Evolutionary conservation across 2,888 invertebrate species (phyloP).

Genomic region (Epiblema foenella): DNA sequence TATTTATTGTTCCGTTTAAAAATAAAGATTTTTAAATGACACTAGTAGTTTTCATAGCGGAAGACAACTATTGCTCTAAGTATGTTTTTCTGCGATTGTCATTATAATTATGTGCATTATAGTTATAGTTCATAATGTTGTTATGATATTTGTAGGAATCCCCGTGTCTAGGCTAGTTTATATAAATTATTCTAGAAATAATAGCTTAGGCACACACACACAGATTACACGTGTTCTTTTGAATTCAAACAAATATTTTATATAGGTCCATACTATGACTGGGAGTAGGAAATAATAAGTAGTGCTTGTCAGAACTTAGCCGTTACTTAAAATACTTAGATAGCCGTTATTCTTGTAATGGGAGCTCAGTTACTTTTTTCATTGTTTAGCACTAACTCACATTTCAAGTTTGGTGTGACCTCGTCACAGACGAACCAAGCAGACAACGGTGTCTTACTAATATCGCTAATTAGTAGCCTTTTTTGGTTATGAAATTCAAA

Average conservation of each 20-base stretch:
- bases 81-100: background rate
- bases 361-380: too few relatives aligned
- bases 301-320: too few relatives aligned
- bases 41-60: conserved; percentile 41
- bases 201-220: too few relatives aligned
- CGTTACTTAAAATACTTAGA: too few relatives aligned
- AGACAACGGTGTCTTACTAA: too few relatives aligned
- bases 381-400: too few relatives aligned
- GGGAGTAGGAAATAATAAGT: background rate
- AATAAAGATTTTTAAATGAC: background rate
- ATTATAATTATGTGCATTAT: conserved; percentile 5
- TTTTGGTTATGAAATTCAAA: too few relatives aligned
- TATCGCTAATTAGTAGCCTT: too few relatives aligned
- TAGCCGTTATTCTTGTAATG: too few relatives aligned
- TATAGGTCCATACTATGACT: background rate
- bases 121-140: background rate
- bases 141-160: conserved; percentile 11
- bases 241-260: background rate
- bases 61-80: conserved; percentile 5
- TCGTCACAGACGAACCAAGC: too few relatives aligned
- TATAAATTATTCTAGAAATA: background rate
- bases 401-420: too few relatives aligned
- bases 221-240: background rate
- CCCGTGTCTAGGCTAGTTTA: background rate
- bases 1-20: too few relatives aligned